Evolutionary conservation across 2,113 vertebrate species (phyloP).

Genomic region (Pollachius pollachius): DNA sequence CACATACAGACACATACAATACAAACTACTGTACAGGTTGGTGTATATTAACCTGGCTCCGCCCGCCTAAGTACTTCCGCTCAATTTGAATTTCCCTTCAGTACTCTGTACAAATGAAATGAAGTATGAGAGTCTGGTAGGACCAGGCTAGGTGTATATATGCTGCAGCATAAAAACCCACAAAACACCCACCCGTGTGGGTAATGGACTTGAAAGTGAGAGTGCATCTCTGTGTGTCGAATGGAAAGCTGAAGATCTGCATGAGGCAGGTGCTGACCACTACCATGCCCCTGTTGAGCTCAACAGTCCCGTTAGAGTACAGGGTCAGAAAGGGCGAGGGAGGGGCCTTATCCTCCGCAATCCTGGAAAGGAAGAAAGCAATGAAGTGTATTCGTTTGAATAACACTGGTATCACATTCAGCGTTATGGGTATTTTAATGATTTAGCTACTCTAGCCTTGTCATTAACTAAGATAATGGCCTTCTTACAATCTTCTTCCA

Average conservation of each 20-base stretch:
- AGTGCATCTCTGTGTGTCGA: conserved; percentile 36
- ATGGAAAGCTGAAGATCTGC: conserved; percentile 37
- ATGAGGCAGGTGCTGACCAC: conserved; percentile 26
- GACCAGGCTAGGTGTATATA: neutral
- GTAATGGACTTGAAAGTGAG: conserved; percentile 19
- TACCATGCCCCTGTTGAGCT: neutral
- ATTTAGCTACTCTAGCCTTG: no score
- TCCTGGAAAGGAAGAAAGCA: conserved; percentile 1
- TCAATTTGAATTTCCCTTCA: no score
- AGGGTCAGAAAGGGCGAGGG: conserved; percentile 15
- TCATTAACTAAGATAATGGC: no score
- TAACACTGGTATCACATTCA: no score
- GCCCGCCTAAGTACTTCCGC: neutral
- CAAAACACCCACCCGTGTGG: conserved; percentile 15
- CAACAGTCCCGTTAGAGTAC: conserved; percentile 15
- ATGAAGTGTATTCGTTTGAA: neutral
- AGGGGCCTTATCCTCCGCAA: conserved; percentile 5
- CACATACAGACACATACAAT: neutral
- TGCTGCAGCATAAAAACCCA: neutral
- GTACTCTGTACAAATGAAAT: no score
- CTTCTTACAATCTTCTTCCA: no score
- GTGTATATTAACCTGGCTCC: neutral
- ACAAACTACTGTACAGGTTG: neutral
- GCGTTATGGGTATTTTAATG: no score
- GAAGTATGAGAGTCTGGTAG: no score